Percentiles rank a stretch among this genome's conserved stretches.
phyloP scores from a whole-genome alignment of 92 coral and sea anemone genomes.

The Porites lobata region DNA sequence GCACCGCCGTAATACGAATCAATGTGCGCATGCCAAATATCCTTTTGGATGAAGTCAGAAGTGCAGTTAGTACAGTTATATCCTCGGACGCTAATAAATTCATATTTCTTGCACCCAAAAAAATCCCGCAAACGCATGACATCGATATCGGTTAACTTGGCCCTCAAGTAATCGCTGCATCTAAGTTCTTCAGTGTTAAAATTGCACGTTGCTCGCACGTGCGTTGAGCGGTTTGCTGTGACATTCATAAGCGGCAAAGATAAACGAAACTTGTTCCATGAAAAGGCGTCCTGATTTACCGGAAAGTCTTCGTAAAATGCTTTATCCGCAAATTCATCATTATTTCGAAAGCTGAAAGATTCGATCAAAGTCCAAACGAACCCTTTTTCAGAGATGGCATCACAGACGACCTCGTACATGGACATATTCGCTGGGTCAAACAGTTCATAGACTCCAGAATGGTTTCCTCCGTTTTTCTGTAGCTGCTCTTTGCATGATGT shows the following conservation, averaged over 20 bases:
- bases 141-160: slow-evolving; percentile 37
- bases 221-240: slow-evolving; percentile 35
- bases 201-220: slow-evolving; percentile 61
- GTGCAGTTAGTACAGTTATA: slow-evolving; percentile 35
- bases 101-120: slow-evolving; percentile 28
- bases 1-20: neutral
- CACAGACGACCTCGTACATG: slow-evolving; percentile 31
- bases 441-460: slow-evolving; percentile 12
- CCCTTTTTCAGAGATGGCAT: slow-evolving; percentile 43
- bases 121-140: neutral
- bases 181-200: slow-evolving; percentile 47
- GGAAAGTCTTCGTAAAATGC: slow-evolving; percentile 25
- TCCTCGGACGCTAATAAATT: slow-evolving; percentile 47
- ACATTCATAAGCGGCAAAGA: slow-evolving; percentile 24
- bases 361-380: slow-evolving; percentile 70
- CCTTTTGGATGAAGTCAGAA: neutral
- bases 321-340: neutral
- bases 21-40: neutral
- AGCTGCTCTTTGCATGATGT: slow-evolving; percentile 8
- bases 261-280: slow-evolving; percentile 56
- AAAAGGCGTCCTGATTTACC: slow-evolving; percentile 14
- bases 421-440: slow-evolving; percentile 1
- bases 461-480: neutral
- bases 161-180: slow-evolving; percentile 58
- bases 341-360: slow-evolving; percentile 48